A percentile compares a stretch with the other conserved stretches of the same genome.
phyloP scores from a whole-genome alignment of 2,797 vertebrate genomes.

The Phrynocephalus vlangalii region DNA sequence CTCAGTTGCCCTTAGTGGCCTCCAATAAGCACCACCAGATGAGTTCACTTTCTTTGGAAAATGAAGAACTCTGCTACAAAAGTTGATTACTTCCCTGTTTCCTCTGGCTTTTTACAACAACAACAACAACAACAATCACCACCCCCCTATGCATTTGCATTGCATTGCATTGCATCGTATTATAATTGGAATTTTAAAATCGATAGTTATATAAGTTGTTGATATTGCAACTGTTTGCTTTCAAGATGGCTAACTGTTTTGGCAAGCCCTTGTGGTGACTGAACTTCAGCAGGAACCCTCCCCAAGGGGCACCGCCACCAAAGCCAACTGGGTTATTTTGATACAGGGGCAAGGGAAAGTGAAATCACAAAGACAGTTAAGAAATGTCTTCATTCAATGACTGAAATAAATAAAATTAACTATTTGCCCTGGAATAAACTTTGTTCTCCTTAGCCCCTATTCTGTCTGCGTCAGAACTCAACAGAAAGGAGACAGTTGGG shows the following conservation, averaged over 20 bases:
- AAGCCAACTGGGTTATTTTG: background rate
- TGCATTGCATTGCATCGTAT: background rate
- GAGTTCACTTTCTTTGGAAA: background rate
- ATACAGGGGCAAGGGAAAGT: background rate
- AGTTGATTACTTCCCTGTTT: background rate
- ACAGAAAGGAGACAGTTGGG: background rate
- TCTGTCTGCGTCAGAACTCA: background rate
- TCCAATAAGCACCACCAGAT: rapidly evolving
- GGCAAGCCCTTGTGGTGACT: background rate
- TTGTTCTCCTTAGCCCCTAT: background rate
- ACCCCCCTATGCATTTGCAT: background rate
- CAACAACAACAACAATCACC: no score
- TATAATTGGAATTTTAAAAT: background rate
- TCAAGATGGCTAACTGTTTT: background rate
- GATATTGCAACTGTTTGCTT: background rate
- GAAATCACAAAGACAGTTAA: background rate
- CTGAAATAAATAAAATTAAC: background rate
- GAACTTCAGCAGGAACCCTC: background rate
- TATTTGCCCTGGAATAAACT: background rate
- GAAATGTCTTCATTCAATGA: background rate
- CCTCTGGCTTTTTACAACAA: background rate
- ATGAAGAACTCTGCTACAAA: background rate
- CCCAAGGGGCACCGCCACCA: background rate
- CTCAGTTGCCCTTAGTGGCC: background rate
- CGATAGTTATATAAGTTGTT: background rate